phyloP scores from a whole-genome alignment of 2,113 vertebrate species.

The Pangasianodon gigas region DNA sequence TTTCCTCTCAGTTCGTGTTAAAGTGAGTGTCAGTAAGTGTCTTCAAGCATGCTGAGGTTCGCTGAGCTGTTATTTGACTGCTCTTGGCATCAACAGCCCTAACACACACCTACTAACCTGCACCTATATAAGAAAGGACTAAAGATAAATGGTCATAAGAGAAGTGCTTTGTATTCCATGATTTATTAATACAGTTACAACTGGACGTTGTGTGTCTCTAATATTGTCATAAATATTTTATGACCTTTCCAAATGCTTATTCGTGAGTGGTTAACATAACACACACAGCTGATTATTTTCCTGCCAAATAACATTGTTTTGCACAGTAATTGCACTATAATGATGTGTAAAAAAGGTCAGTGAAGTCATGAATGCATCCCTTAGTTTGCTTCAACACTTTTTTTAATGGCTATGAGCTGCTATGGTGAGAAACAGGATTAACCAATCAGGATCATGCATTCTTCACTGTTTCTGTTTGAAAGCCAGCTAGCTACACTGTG shows the following conservation, averaged over 20 bases:
- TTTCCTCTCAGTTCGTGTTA: neutral
- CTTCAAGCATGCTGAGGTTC: neutral
- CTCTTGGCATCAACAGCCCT: neutral
- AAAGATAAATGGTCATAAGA: neutral
- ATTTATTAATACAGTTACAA: constrained; percentile 12
- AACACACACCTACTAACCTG: neutral
- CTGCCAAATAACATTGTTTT: neutral
- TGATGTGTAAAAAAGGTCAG: neutral
- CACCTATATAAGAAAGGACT: neutral
- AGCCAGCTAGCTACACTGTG: neutral
- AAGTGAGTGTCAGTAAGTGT: neutral
- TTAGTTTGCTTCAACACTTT: neutral
- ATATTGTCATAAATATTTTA: neutral
- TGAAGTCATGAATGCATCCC: neutral
- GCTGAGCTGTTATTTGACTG: neutral
- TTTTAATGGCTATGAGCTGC: neutral
- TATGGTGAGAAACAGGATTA: neutral
- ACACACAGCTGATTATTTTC: neutral
- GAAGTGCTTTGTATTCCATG: neutral
- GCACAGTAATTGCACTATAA: neutral
- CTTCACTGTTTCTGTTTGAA: neutral
- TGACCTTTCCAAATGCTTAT: neutral
- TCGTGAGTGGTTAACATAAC: too few species aligned
- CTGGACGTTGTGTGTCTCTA: neutral
- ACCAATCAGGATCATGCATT: constrained; percentile 2